phyloP scores from a whole-genome alignment of 2,797 vertebrate genomes.

The Falco novaeseelandiae region DNA sequence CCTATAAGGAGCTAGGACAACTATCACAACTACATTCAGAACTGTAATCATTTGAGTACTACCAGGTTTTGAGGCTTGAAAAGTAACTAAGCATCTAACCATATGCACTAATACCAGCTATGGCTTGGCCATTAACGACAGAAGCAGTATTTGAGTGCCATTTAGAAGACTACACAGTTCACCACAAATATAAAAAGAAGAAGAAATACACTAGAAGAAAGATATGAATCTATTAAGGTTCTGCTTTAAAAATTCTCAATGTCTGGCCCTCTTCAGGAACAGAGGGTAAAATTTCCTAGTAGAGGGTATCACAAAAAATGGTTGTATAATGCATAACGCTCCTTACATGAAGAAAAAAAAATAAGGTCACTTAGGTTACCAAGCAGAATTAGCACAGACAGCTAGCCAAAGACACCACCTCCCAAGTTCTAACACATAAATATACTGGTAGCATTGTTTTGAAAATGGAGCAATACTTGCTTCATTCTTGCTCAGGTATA shows the following conservation, averaged over 20 bases:
- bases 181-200: background rate
- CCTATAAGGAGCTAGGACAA: background rate
- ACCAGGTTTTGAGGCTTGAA: background rate
- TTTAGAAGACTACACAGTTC: background rate
- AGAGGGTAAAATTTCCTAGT: background rate
- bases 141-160: background rate
- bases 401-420: background rate
- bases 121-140: background rate
- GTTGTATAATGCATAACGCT: background rate
- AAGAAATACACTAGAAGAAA: background rate
- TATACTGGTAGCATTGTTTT: background rate
- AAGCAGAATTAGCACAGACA: background rate
- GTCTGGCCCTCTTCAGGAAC: background rate
- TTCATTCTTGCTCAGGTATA: background rate
- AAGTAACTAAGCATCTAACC: background rate
- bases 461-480: background rate
- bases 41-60: background rate
- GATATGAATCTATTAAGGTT: background rate
- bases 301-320: background rate
- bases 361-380: background rate
- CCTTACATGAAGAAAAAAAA: background rate
- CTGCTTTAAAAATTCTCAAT: background rate
- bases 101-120: background rate
- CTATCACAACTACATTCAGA: background rate
- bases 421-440: background rate